phyloP scores from a whole-genome alignment of 2,797 vertebrate species.

The Cichlasoma orientale region DNA sequence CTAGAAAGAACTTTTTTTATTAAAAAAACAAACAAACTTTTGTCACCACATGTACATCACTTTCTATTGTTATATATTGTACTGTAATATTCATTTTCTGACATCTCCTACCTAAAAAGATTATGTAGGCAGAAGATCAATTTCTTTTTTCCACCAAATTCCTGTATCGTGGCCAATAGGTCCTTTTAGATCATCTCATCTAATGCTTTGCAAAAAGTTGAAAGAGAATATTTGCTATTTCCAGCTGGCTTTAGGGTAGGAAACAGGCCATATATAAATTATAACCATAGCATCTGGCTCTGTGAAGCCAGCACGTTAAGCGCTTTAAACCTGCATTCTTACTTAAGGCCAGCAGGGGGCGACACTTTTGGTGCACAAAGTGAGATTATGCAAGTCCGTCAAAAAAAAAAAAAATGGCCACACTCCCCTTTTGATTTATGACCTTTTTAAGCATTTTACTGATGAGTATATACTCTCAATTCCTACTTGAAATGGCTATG shows the following conservation, averaged over 20 bases:
- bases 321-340: too few species aligned
- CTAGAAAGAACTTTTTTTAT: too few species aligned
- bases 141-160: too few species aligned
- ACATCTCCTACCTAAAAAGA: too few species aligned
- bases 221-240: background rate
- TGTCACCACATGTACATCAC: too few species aligned
- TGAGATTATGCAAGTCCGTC: background rate
- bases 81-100: too few species aligned
- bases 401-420: background rate
- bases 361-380: background rate
- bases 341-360: background rate
- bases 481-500: background rate
- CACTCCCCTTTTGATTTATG: background rate
- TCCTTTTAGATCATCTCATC: background rate
- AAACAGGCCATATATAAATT: background rate
- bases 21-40: too few species aligned
- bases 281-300: background rate
- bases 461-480: background rate
- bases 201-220: background rate
- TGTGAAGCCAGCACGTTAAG: too few species aligned
- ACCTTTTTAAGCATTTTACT: background rate
- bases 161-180: too few species aligned
- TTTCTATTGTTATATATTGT: too few species aligned
- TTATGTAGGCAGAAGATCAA: too few species aligned
- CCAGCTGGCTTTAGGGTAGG: background rate